Percentiles rank a stretch among this genome's conserved stretches.
Conservation (phyloP, 2,888 invertebrate genomes). For the Archaeoteleia sp. region DNA sequence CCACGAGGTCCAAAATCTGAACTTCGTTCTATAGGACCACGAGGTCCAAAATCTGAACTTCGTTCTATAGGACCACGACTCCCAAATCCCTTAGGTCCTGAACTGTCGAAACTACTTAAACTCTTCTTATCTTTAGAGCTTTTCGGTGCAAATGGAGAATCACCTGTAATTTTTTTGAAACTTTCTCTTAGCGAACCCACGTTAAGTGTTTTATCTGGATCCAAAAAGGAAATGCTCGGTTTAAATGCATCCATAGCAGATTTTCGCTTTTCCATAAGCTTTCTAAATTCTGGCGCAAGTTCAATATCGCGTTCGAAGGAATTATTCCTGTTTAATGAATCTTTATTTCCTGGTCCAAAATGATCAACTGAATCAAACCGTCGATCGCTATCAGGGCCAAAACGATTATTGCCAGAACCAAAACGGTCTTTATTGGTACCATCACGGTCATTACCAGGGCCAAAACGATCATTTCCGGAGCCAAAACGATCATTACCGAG, state of each 20-base stretch:
- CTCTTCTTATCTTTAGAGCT: constrained; percentile 19
- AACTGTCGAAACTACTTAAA: not conserved
- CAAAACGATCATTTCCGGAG: constrained; percentile 35
- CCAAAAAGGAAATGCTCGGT: constrained; percentile 64
- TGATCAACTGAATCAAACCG: constrained; percentile 14
- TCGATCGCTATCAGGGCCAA: constrained; percentile 11
- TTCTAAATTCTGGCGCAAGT: constrained; percentile 69
- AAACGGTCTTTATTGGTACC: constrained; percentile 22
- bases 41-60: constrained; percentile 39
- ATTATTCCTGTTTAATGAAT: constrained; percentile 14
- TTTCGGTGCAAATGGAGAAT: constrained; percentile 56
- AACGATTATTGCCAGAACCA: constrained; percentile 13
- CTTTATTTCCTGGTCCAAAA: constrained; percentile 20
- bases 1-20: constrained; percentile 55
- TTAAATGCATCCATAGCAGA: constrained; percentile 69
- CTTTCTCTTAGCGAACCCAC: constrained; percentile 69
- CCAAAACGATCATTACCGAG: constrained; percentile 47
- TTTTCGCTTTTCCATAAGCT: constrained; percentile 71
- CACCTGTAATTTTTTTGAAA: constrained; percentile 68
- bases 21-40: constrained; percentile 42
- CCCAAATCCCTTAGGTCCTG: constrained; percentile 5
- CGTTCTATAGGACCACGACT: constrained; percentile 25
- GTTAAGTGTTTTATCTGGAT: constrained; percentile 57
- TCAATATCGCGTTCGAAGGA: constrained; percentile 28
- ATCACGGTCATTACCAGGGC: constrained; percentile 24